phyloP scores from a whole-genome alignment of 2,888 invertebrate genomes.

The Cloeon dipterum region DNA sequence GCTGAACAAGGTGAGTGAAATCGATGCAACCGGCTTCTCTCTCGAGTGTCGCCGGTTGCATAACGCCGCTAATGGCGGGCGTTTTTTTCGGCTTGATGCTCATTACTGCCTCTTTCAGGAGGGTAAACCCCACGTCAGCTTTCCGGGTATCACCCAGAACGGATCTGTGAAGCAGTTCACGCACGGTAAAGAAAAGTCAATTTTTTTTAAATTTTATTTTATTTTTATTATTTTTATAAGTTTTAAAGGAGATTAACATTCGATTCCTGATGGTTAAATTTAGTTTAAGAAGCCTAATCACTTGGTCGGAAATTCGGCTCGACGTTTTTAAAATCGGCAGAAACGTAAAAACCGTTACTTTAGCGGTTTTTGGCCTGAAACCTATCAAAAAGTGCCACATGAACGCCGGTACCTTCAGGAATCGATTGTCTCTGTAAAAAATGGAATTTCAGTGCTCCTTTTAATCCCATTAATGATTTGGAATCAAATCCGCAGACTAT shows the following conservation, averaged over 20 bases:
- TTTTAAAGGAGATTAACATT: not conserved
- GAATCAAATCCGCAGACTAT: slow-evolving; percentile 53
- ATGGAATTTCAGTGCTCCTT: not conserved
- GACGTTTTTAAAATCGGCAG: no score
- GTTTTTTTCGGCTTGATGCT: no score
- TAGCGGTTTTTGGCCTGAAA: no score
- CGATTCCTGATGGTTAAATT: no score
- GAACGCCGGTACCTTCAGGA: not conserved
- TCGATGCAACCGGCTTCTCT: not conserved
- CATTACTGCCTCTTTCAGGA: slow-evolving; percentile 33
- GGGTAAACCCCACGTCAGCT: slow-evolving; percentile 72
- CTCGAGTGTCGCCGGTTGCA: not conserved
- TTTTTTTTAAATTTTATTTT: not conserved
- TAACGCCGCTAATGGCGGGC: not conserved
- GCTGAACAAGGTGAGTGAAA: slow-evolving; percentile 15
- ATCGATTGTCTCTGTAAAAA: not conserved
- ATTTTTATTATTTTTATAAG: not conserved
- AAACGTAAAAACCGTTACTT: no score
- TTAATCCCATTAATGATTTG: not conserved
- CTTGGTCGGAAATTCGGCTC: no score
- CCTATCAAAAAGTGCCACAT: no score
- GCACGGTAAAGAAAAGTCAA: slow-evolving; percentile 55
- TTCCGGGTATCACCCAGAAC: slow-evolving; percentile 75
- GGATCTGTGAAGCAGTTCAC: slow-evolving; percentile 71
- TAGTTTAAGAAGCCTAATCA: no score